Conservation (phyloP, 2,888 invertebrate species). For the Oxycera nigricornis region DNA sequence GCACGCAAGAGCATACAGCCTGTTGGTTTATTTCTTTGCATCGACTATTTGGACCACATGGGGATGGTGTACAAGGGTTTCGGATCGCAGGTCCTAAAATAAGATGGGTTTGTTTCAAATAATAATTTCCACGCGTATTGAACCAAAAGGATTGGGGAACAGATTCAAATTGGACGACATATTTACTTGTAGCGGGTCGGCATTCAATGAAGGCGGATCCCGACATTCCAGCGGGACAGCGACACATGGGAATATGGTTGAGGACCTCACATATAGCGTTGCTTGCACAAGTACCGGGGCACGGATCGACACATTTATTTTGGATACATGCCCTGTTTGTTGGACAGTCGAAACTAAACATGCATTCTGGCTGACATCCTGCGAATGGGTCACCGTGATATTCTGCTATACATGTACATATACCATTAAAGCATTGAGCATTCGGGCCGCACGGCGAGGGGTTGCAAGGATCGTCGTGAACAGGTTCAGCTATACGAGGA, state of each 20-base stretch:
- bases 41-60: constrained; percentile 82
- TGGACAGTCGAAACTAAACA: constrained; percentile 74
- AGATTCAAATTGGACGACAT: too few relatives aligned
- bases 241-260: constrained; percentile 78
- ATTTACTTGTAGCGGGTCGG: constrained; percentile 57
- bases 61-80: constrained; percentile 73
- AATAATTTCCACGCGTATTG: background rate
- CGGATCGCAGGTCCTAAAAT: constrained; percentile 59
- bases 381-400: constrained; percentile 80
- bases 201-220: constrained; percentile 80
- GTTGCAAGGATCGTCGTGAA: constrained; percentile 67
- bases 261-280: constrained; percentile 77
- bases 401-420: constrained; percentile 75
- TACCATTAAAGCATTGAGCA: constrained; percentile 68
- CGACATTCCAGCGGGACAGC: constrained; percentile 69
- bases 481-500: constrained; percentile 56
- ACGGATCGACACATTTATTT: constrained; percentile 78
- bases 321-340: constrained; percentile 71
- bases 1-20: constrained; percentile 75
- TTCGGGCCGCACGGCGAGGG: constrained; percentile 78
- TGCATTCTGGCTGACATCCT: constrained; percentile 81
- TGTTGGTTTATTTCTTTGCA: constrained; percentile 77
- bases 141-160: too few relatives aligned
- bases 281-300: constrained; percentile 76
- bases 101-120: background rate